Percentiles rank a stretch among this genome's conserved stretches.
Conservation (phyloP, 2,113 vertebrate genomes). For the Menura novaehollandiae region DNA sequence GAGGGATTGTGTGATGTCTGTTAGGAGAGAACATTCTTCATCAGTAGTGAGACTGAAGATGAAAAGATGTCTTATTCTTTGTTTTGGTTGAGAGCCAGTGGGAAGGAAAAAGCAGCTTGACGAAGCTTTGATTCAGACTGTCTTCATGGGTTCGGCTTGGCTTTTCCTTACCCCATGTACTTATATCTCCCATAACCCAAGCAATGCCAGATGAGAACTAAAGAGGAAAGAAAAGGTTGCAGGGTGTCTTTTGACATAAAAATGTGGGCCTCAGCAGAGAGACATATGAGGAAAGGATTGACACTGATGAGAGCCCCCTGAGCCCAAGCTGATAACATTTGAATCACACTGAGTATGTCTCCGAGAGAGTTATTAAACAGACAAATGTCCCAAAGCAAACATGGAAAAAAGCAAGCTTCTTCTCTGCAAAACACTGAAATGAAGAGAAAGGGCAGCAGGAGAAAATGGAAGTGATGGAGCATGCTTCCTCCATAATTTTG, state of each 20-base stretch:
- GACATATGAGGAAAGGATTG: neutral
- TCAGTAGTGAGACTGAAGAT: neutral
- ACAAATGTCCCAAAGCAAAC: neutral
- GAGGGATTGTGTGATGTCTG: neutral
- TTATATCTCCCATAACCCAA: neutral
- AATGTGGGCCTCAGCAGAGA: neutral
- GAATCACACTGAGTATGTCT: neutral
- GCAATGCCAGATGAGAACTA: neutral
- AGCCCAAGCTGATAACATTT: neutral
- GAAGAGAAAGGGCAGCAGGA: neutral
- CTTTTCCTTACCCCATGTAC: neutral
- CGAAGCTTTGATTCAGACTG: neutral
- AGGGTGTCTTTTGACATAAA: neutral
- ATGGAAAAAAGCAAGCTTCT: neutral
- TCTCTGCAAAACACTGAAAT: neutral
- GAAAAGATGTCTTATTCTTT: neutral
- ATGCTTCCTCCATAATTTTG: neutral
- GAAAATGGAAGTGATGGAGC: neutral
- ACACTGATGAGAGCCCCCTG: neutral
- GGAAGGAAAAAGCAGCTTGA: neutral
- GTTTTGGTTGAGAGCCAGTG: neutral
- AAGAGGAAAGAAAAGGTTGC: neutral
- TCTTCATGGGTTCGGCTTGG: neutral
- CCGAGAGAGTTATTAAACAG: neutral
- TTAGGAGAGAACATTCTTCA: neutral